Percentiles rank a stretch among this genome's conserved stretches.
phyloP scores from a whole-genome alignment of 2,797 vertebrate species.

The Babyrousa celebensis region DNA sequence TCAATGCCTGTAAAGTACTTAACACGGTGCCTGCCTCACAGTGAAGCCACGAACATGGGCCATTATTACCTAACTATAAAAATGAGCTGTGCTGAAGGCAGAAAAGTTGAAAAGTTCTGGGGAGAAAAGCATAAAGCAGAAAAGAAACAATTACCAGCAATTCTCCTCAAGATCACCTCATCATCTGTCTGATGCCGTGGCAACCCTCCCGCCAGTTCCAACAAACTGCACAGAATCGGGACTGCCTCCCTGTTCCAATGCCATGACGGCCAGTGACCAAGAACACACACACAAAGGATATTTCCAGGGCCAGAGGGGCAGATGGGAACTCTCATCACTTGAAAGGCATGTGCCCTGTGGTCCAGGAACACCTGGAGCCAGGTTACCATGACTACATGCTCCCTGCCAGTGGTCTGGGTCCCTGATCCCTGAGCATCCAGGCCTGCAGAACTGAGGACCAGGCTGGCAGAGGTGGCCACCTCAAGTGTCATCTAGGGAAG shows the following conservation, averaged over 20 bases:
- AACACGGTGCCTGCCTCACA: background rate
- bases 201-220: background rate
- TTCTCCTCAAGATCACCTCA: background rate
- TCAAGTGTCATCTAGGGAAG: background rate
- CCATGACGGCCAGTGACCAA: background rate
- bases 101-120: background rate
- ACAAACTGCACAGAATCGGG: background rate
- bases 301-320: background rate
- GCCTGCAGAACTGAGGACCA: background rate
- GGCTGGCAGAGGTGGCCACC: background rate
- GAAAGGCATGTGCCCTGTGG: background rate
- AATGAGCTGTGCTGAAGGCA: background rate
- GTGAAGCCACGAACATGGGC: background rate
- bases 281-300: background rate
- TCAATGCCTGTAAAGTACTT: background rate
- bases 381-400: background rate
- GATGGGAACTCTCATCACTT: background rate
- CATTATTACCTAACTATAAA: background rate
- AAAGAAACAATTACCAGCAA: background rate
- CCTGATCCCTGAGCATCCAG: background rate
- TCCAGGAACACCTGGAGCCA: background rate
- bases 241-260: background rate
- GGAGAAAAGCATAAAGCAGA: background rate
- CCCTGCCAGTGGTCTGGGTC: background rate
- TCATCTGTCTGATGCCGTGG: background rate